These are phyloP conservation scores for Corythoichthys haematopterus DNA, from an alignment of 2,113 vertebrate genomes.

Conservation along the genomic window DNA sequence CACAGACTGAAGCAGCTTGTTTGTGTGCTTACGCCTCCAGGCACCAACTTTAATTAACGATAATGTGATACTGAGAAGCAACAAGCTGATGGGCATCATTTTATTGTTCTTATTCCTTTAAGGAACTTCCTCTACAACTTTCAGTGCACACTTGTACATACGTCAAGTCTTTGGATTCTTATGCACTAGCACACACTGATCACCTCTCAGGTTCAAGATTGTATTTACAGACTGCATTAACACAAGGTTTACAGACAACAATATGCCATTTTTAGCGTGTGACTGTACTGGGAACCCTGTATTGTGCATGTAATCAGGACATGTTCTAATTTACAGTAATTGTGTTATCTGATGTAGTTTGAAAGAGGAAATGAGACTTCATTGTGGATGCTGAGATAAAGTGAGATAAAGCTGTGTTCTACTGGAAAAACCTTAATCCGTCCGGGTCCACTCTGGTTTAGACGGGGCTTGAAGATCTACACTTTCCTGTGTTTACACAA, in stretches of 20 bases:
- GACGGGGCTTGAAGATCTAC: background rate
- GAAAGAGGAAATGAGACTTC: conserved; percentile 3
- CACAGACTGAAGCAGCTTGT: background rate
- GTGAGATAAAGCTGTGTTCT: conserved; percentile 1
- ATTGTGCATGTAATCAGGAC: background rate
- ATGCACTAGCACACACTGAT: background rate
- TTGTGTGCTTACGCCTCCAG: background rate
- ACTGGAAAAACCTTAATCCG: conserved; percentile 4
- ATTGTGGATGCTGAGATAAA: background rate
- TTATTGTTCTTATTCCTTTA: background rate
- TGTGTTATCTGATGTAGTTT: conserved; percentile 6
- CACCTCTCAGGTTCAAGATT: background rate
- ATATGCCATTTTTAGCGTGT: background rate
- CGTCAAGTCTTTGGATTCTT: background rate
- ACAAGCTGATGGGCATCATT: conserved; percentile 3
- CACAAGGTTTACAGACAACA: background rate
- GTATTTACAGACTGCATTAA: background rate
- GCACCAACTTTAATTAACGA: background rate
- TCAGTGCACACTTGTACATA: background rate
- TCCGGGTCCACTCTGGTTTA: background rate
- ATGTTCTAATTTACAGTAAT: background rate
- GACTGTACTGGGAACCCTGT: background rate
- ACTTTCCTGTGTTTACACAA: background rate
- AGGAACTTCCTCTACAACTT: background rate
- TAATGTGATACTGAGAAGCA: background rate